Percentiles rank a stretch among this genome's conserved stretches.
These are phyloP conservation scores for Chaenodraco wilsoni DNA, from an alignment of 2,797 vertebrate genomes.

Conservation along the genomic window DNA sequence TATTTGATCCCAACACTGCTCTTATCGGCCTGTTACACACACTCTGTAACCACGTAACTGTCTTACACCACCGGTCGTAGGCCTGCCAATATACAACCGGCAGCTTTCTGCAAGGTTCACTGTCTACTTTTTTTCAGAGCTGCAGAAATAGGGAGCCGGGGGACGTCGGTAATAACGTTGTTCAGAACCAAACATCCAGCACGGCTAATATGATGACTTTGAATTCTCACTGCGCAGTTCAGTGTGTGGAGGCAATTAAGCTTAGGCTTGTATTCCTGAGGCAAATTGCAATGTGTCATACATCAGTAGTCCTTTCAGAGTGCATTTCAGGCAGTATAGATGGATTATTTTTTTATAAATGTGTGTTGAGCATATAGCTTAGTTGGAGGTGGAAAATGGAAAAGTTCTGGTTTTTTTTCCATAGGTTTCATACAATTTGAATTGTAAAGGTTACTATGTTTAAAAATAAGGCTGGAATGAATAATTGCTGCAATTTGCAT, in stretches of 20 bases:
- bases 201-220: conserved; percentile 59
- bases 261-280: conserved; percentile 45
- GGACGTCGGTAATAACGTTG: conserved; percentile 50
- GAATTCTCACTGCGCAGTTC: conserved; percentile 50
- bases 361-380: conserved; percentile 29
- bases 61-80: conserved; percentile 46
- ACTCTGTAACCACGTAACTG: conserved; percentile 56
- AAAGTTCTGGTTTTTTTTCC: background rate
- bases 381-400: background rate
- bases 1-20: conserved; percentile 43
- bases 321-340: conserved; percentile 23
- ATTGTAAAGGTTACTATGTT: background rate
- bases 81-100: conserved; percentile 46
- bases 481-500: too few species aligned
- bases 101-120: conserved; percentile 35
- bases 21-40: conserved; percentile 67
- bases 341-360: conserved; percentile 30
- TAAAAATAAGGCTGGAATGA: too few species aligned
- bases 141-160: conserved; percentile 41
- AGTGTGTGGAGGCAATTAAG: conserved; percentile 53
- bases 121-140: conserved; percentile 49
- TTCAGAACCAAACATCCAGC: conserved; percentile 55
- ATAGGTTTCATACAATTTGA: background rate
- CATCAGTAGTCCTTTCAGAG: conserved; percentile 43
- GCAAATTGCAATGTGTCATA: conserved; percentile 54